Base-by-base conservation (phyloP, 2,113 vertebrate genomes). In the Abramis brama region DNA sequence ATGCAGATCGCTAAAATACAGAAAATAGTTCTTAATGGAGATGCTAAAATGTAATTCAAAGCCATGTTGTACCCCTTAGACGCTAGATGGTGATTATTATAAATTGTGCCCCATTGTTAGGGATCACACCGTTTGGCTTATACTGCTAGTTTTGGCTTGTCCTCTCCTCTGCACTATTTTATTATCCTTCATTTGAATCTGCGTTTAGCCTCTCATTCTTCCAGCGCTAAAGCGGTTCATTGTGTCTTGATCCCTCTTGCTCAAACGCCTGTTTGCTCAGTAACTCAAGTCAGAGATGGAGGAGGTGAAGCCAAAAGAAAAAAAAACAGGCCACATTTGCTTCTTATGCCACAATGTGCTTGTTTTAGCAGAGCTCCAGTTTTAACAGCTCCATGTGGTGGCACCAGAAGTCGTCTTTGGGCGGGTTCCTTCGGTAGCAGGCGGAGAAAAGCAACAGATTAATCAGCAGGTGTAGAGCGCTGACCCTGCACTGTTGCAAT, bases 241-340 rank as follows among this genome's bases (percentile, higher is more conserved):
- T 83, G 81, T 83, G 75, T 86, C 79, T 50, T 75, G 79, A 86
- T 73, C 79, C 68, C 57, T 74, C 70, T 86, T 62, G 55, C 73
- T 82, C 68, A 75, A 74, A 82, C 70, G 50, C 50, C 68, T 83
- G 82, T 83, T 83, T 83, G 82, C 82, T 73, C 68, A 83, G 82
- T 83, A 83, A 83, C 68, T 83, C 82, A 74, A 83, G 66, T 73
- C 52, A 83, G 82, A 59, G 82, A 83, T 83, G 82, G 30, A 83
- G 68, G 82, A 70, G 64, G 80, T 70, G 45, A 55, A 70, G 80
- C 62, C 80, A 82, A 70, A 33, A 83, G 82, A 43, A 81, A 83
- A 71, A 27, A 82, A 47, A 70, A 21, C 33, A 71, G 64, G 30
- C 43, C 81, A 83, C 81, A 71, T 83, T 83, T 71, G 79, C 60